Percentiles rank a stretch among this genome's conserved stretches.
These are phyloP conservation scores for Orthonychiurus folsomi DNA, from an alignment of 2,888 invertebrate species.

Conservation along the genomic window DNA sequence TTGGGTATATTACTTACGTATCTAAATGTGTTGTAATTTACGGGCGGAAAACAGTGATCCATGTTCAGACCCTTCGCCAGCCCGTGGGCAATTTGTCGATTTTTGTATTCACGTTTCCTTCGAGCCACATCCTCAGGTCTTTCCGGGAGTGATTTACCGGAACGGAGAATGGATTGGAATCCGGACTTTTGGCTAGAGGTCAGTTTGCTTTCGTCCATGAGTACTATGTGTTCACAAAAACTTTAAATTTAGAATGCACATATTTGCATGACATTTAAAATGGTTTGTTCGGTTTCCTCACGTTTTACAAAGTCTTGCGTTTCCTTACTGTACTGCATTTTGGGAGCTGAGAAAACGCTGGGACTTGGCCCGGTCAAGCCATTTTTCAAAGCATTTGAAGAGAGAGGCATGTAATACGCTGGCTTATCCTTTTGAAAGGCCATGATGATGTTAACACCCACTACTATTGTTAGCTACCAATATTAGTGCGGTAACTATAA, in stretches of 20 bases:
- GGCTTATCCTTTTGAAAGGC: background rate
- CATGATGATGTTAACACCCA: no score
- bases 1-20: constrained; percentile 5
- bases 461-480: no score
- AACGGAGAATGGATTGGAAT: constrained; percentile 1
- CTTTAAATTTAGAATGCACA: background rate
- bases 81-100: background rate
- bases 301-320: constrained; percentile 6
- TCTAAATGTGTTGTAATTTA: background rate
- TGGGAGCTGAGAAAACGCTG: constrained; percentile 5
- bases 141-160: constrained; percentile 1
- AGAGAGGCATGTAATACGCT: constrained; percentile 10
- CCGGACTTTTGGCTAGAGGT: constrained; percentile 2
- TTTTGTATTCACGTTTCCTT: background rate
- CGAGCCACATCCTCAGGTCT: no score
- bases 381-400: background rate
- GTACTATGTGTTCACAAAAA: background rate
- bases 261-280: no score
- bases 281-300: no score
- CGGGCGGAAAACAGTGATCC: background rate
- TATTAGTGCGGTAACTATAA: no score
- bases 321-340: constrained; percentile 6
- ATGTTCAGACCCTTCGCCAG: constrained; percentile 1
- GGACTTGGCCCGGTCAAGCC: constrained; percentile 7
- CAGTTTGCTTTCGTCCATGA: constrained; percentile 4